phyloP scores from a whole-genome alignment of 2,888 invertebrate species.

The Cynaeus angustus region DNA sequence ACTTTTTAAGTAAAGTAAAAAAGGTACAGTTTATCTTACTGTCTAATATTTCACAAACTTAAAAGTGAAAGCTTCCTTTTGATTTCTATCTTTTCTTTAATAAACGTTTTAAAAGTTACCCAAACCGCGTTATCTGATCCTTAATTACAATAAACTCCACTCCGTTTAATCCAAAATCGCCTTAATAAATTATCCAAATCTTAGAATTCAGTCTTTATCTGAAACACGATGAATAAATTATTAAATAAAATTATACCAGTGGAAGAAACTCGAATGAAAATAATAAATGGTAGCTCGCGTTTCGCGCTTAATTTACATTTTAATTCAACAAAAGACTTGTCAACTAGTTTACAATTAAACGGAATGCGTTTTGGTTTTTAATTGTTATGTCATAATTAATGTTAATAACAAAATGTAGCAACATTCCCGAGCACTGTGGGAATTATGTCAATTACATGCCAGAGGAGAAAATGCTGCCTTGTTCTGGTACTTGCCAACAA shows the following conservation, averaged over 20 bases:
- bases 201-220: background rate
- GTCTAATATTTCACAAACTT: constrained; percentile 14
- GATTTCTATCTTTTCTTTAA: constrained; percentile 21
- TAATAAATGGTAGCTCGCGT: background rate
- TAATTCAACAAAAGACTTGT: constrained; percentile 13
- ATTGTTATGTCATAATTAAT: constrained; percentile 43
- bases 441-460: constrained; percentile 43
- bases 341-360: constrained; percentile 11
- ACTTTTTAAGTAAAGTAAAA: too few species aligned
- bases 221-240: constrained; percentile 4
- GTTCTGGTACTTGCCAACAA: background rate
- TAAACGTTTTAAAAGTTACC: constrained; percentile 18
- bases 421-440: constrained; percentile 31
- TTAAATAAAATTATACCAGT: constrained; percentile 6
- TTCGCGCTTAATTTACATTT: constrained; percentile 5
- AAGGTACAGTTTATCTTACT: background rate
- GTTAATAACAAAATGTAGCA: constrained; percentile 31
- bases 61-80: constrained; percentile 14
- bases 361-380: constrained; percentile 22
- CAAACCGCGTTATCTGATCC: constrained; percentile 17
- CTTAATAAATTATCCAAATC: constrained; percentile 14
- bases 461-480: constrained; percentile 8
- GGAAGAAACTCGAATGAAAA: constrained; percentile 1
- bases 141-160: constrained; percentile 14
- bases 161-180: constrained; percentile 20